A percentile compares a stretch with the other conserved stretches of the same genome.
Evolutionary conservation across 2,113 vertebrate species (phyloP).

Genomic region (Albula glossodonta): DNA sequence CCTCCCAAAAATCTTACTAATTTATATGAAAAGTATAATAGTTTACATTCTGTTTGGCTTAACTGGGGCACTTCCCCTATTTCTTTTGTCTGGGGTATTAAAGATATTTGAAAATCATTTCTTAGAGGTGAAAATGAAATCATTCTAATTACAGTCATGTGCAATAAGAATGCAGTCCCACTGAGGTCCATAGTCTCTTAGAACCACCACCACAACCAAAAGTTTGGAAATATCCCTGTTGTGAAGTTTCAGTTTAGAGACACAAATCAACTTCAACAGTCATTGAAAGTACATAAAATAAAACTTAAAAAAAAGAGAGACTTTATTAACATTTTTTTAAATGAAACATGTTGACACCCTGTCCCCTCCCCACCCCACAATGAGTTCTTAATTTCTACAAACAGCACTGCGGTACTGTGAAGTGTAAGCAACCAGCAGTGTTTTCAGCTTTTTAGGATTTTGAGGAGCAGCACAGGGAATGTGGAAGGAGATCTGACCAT

Average conservation of each 20-base stretch:
- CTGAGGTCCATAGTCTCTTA: too few relatives aligned
- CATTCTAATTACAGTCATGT: too few relatives aligned
- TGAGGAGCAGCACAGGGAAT: not conserved
- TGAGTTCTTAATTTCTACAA: slow-evolving; percentile 14
- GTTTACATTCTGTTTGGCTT: too few relatives aligned
- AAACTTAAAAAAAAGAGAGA: slow-evolving; percentile 46
- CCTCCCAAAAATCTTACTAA: too few relatives aligned
- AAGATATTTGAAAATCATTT: too few relatives aligned
- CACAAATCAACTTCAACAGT: not conserved
- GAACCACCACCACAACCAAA: not conserved
- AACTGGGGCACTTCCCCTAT: too few relatives aligned
- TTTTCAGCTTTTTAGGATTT: not conserved
- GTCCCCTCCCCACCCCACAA: slow-evolving; percentile 37
- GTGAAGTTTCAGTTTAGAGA: not conserved
- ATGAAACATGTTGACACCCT: slow-evolving; percentile 45
- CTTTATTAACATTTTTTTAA: slow-evolving; percentile 71
- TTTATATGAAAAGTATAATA: too few relatives aligned
- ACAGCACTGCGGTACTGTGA: slow-evolving; percentile 21
- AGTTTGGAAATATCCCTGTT: too few relatives aligned
- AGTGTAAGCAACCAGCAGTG: slow-evolving; percentile 14
- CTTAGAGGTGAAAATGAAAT: too few relatives aligned
- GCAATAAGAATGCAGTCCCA: too few relatives aligned
- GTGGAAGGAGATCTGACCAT: not conserved
- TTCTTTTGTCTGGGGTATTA: too few relatives aligned
- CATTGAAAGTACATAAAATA: slow-evolving; percentile 9